Evolutionary conservation across 2,888 invertebrate species (phyloP).

Genomic region (Metalampra italica): DNA sequence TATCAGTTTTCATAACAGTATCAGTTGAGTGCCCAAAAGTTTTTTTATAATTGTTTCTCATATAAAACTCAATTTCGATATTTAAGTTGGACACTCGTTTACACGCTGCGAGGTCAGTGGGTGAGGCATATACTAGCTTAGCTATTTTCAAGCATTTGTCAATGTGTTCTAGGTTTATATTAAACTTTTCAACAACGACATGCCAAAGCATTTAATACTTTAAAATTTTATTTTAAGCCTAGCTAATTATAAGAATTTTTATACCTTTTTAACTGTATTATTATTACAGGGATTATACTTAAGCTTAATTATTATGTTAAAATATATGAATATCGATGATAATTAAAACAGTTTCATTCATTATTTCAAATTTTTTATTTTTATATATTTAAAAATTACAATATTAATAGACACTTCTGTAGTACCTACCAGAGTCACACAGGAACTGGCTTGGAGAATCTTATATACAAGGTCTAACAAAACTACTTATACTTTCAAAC

Average conservation of each 20-base stretch:
- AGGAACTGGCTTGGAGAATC: too few species aligned
- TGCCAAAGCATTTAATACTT: conserved; percentile 53
- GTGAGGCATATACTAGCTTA: not conserved
- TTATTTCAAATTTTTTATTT: not conserved
- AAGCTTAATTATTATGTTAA: conserved; percentile 22
- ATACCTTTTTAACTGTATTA: conserved; percentile 6
- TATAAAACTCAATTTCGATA: too few species aligned
- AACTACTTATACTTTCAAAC: too few species aligned
- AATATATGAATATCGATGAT: not conserved
- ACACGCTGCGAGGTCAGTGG: not conserved
- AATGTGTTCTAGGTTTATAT: not conserved
- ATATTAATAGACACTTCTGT: too few species aligned
- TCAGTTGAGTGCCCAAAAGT: too few species aligned
- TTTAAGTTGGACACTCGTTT: too few species aligned
- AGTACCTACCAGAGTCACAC: too few species aligned
- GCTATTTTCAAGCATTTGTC: not conserved
- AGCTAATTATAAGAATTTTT: conserved; percentile 1
- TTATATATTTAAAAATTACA: too few species aligned
- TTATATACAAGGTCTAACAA: too few species aligned
- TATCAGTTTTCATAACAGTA: too few species aligned
- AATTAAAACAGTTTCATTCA: not conserved
- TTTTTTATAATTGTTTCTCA: too few species aligned
- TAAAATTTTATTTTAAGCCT: conserved; percentile 24
- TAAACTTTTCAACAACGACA: conserved; percentile 7
- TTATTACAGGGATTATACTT: conserved; percentile 44